Evolutionary conservation across 2,888 invertebrate genomes (phyloP).

Genomic region (Lasioglossum vierecki): DNA sequence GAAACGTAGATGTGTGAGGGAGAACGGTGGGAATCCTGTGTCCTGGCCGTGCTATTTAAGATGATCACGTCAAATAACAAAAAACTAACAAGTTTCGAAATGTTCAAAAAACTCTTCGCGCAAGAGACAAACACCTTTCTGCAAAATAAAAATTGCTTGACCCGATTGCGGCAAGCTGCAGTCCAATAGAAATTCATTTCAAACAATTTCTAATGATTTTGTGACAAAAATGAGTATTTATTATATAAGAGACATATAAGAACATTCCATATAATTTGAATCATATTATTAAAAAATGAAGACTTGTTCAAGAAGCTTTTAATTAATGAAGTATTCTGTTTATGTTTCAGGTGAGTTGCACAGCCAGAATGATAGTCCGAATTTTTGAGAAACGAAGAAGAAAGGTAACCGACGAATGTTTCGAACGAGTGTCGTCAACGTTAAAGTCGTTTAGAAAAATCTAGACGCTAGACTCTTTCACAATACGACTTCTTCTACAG

Average conservation of each 20-base stretch:
- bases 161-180: too few species aligned
- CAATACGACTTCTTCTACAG: not conserved
- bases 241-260: too few species aligned
- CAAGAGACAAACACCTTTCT: too few species aligned
- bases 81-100: not conserved
- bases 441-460: not conserved
- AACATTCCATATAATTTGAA: too few species aligned
- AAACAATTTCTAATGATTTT: too few species aligned
- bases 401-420: not conserved
- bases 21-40: not conserved
- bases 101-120: not conserved
- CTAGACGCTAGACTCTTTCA: not conserved
- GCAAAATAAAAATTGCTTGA: too few species aligned
- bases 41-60: not conserved
- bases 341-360: constrained; percentile 41
- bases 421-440: not conserved
- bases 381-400: not conserved
- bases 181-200: too few species aligned
- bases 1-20: constrained; percentile 2
- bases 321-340: not conserved
- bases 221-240: too few species aligned
- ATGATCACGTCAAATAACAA: not conserved
- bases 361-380: not conserved
- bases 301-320: not conserved
- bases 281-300: too few species aligned